Conservation (phyloP, 2,888 invertebrate species). For the Limenitis camilla region DNA sequence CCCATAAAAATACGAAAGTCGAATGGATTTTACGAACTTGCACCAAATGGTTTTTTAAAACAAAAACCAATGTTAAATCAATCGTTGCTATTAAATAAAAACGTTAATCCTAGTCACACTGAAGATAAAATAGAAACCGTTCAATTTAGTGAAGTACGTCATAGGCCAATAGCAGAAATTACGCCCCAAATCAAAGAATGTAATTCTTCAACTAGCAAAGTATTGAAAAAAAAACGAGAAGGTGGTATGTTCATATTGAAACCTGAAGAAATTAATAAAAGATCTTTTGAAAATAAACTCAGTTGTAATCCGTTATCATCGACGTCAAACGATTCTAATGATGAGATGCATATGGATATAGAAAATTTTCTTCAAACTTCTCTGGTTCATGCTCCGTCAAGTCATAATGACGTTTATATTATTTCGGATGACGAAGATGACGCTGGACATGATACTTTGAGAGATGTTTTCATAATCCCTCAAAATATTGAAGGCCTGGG, state of each 20-base stretch:
- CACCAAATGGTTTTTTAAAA: conserved; percentile 31
- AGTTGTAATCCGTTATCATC: not conserved
- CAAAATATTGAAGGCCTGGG: conserved; percentile 44
- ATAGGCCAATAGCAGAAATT: conserved; percentile 36
- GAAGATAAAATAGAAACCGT: not conserved
- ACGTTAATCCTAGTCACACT: not conserved
- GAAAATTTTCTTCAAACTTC: conserved; percentile 41
- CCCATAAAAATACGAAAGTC: conserved; percentile 58
- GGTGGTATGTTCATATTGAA: conserved; percentile 55
- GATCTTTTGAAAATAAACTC: conserved; percentile 25
- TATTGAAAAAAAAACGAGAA: conserved; percentile 28
- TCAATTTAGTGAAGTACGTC: not conserved
- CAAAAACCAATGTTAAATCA: conserved; percentile 10
- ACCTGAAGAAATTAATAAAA: conserved; percentile 64
- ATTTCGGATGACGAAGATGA: conserved; percentile 37
- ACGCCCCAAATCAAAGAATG: conserved; percentile 44
- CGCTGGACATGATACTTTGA: conserved; percentile 13
- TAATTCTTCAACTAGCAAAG: conserved; percentile 3
- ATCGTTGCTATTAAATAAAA: conserved; percentile 4
- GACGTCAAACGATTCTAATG: conserved; percentile 2
- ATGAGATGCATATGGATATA: conserved; percentile 34
- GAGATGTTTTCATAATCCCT: conserved; percentile 48
- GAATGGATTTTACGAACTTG: conserved; percentile 48
- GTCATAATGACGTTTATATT: conserved; percentile 26
- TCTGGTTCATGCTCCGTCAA: conserved; percentile 27